Evolutionary conservation across 2,113 vertebrate species (phyloP).

Genomic region (Aviceda subcristata): DNA sequence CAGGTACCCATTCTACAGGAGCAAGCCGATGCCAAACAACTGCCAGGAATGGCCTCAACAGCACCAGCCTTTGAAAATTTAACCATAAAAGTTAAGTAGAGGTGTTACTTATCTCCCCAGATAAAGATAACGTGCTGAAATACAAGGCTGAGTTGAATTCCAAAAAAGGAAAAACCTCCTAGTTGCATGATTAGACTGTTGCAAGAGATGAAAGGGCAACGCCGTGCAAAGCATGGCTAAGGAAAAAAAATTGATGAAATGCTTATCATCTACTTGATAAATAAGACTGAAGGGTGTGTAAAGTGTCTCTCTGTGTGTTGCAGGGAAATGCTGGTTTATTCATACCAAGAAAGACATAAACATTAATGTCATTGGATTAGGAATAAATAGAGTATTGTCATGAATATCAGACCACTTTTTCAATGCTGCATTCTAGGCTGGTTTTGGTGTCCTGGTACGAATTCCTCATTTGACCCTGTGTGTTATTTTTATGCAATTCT

Average conservation of each 20-base stretch:
- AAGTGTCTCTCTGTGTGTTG: not conserved
- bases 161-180: not conserved
- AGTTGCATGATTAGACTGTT: not conserved
- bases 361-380: not conserved
- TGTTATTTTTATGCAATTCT: not conserved
- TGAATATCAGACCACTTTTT: not conserved
- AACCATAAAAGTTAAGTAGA: not conserved
- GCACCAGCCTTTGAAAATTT: not conserved
- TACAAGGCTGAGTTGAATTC: not conserved
- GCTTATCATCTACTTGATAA: not conserved
- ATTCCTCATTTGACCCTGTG: not conserved
- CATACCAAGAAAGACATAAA: not conserved
- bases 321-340: not conserved
- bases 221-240: not conserved
- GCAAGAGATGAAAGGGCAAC: not conserved
- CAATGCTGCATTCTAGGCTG: not conserved
- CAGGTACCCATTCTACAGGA: not conserved
- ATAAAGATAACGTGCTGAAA: not conserved
- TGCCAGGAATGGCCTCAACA: not conserved
- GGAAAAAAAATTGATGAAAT: not conserved
- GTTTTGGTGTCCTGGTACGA: not conserved
- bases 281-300: not conserved
- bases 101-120: not conserved
- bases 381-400: not conserved
- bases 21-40: not conserved